Base-by-base conservation (phyloP, 2,797 vertebrate genomes). In the Picus viridis region DNA sequence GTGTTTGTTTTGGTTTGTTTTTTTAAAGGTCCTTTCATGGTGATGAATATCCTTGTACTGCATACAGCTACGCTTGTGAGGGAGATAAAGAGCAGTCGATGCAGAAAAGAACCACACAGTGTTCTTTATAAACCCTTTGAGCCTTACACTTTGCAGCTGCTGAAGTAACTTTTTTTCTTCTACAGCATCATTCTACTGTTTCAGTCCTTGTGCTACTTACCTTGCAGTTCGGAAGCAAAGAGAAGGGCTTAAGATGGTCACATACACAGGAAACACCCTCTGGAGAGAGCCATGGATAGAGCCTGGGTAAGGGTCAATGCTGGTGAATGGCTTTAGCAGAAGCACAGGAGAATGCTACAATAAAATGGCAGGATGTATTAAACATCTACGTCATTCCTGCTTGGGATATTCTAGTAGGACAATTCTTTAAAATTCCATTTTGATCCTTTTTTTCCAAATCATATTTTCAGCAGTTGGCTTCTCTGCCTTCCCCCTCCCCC, bases 241-340 rank as follows among this genome's bases (percentile, higher is more conserved):
- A 51, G 32, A 58, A n/a, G 49, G 41, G 82, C 59, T 53, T 32
- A 7, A 43, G 63, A 2, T 32, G 49, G 61, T 70, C 45, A 9
- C 0, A 0, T 9, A 6, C 0, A 0, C n/a, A 51, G 29, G 59
- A 47, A 36, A 45, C n/a, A 6, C 9, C 17, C 30, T 76, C 63
- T 39, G 78, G 81, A 77, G 86, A 45, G 62, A 68, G 0, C 34
- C 51, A 4, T 0, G 27, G 45, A 3, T 2, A 23, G 58, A 78
- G 59, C 67, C 45, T 56, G 71, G 39, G 39, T 18, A 9, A 64
- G 54, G 76, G 80, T 10, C 14, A 10, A 1, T 58, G 59, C 84
- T 49, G 26, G 7, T 19, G 29, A 54, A n/a, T 0, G 1, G 22
- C 76, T 45, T 62, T 4, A 32, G 53, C 54, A 61, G 74, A 34